These are phyloP conservation scores for Lycodopsis pacificus DNA, from an alignment of 2,797 vertebrate genomes.

Conservation along the genomic window DNA sequence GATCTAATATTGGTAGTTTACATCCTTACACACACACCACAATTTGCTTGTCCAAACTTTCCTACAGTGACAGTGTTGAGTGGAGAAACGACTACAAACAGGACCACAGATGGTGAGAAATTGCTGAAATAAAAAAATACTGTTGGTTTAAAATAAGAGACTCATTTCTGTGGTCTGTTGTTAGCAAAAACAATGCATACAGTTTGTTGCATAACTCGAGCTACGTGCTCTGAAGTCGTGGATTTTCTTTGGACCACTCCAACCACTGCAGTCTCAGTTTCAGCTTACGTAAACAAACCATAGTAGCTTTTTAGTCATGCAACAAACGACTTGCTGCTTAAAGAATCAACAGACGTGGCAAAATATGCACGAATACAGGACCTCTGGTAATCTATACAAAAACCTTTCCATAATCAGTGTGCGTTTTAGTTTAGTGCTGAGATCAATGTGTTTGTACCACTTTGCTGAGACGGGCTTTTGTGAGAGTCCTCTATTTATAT, in stretches of 20 bases:
- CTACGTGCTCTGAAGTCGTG: constrained; percentile 35
- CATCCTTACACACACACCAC: constrained; percentile 32
- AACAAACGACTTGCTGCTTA: constrained; percentile 27
- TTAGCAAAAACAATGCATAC: constrained; percentile 38
- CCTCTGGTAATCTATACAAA: constrained; percentile 14
- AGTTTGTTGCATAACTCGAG: constrained; percentile 47
- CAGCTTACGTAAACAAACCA: constrained; percentile 65
- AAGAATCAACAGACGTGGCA: constrained; percentile 22
- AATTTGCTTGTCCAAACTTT: constrained; percentile 42
- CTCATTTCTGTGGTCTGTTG: constrained; percentile 39
- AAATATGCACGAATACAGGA: constrained; percentile 5
- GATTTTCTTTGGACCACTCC: constrained; percentile 41
- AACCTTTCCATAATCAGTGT: constrained; percentile 27
- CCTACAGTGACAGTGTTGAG: constrained; percentile 27
- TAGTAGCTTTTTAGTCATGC: constrained; percentile 49
- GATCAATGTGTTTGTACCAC: constrained; percentile 23
- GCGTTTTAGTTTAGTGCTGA: constrained; percentile 20
- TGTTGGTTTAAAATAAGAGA: constrained; percentile 15
- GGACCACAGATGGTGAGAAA: constrained; percentile 41
- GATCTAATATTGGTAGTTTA: constrained; percentile 47
- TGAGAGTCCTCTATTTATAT: constrained; percentile 23
- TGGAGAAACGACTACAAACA: constrained; percentile 13
- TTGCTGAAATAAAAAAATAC: constrained; percentile 33
- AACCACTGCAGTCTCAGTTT: constrained; percentile 53
- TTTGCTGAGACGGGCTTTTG: constrained; percentile 42